Conservation (phyloP, 2,888 invertebrate species). For the Callimorpha dominula region DNA sequence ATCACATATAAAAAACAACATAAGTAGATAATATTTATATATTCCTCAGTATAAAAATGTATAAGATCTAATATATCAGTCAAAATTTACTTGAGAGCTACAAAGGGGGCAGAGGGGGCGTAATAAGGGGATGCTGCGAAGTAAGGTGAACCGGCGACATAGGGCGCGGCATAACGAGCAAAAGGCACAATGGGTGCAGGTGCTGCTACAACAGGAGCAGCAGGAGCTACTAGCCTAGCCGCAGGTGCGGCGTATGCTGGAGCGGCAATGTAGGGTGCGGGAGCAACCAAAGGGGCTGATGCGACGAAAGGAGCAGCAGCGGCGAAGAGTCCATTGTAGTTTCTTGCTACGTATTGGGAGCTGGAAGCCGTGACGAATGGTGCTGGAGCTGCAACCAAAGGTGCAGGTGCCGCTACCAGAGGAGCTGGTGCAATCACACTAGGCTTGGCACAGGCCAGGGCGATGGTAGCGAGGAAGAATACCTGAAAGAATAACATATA, state of each 20-base stretch:
- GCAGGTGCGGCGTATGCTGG: constrained; percentile 44
- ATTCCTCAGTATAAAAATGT: constrained; percentile 54
- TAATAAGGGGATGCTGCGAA: constrained; percentile 60
- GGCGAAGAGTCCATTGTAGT: constrained; percentile 84
- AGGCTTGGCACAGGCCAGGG: constrained; percentile 76
- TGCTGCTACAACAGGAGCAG: constrained; percentile 14
- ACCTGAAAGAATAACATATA: constrained; percentile 61
- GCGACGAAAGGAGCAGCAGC: constrained; percentile 82
- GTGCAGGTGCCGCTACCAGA: constrained; percentile 73
- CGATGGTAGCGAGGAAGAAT: constrained; percentile 70
- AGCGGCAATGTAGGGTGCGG: constrained; percentile 53
- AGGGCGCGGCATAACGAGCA: constrained; percentile 35
- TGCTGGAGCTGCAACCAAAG: constrained; percentile 76
- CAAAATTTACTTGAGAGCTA: constrained; percentile 69
- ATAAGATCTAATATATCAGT: constrained; percentile 58
- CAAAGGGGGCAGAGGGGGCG: constrained; percentile 70
- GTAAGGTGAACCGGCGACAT: constrained; percentile 46
- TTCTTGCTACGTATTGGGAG: constrained; percentile 88
- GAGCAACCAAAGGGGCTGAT: constrained; percentile 72
- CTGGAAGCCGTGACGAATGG: constrained; percentile 89
- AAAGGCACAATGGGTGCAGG: constrained; percentile 3
- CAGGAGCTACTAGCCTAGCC: not conserved
- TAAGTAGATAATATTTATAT: constrained; percentile 19
- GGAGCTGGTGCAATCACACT: constrained; percentile 62
- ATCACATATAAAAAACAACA: not conserved